A percentile compares a stretch with the other conserved stretches of the same genome.
Conservation (phyloP, 2,113 vertebrate species). For the Tetraodon nigroviridis region DNA sequence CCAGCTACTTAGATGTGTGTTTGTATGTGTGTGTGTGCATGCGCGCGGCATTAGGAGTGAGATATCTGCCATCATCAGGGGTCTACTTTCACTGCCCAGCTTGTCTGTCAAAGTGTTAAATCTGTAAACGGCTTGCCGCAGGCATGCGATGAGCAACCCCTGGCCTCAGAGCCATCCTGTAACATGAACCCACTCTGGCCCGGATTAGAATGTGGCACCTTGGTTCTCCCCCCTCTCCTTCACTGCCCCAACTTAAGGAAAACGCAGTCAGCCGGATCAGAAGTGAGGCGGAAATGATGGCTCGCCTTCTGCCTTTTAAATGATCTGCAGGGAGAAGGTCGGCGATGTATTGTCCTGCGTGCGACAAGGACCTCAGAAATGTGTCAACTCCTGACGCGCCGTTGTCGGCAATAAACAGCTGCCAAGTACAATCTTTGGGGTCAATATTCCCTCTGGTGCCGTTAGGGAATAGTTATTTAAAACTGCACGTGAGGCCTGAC, state of each 20-base stretch:
- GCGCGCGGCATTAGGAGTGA: slow-evolving; percentile 31
- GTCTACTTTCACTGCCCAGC: slow-evolving; percentile 53
- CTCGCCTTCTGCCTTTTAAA: slow-evolving; percentile 7
- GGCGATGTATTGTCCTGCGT: slow-evolving; percentile 6
- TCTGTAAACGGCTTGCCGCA: slow-evolving; percentile 66
- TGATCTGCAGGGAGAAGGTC: not conserved
- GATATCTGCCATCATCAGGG: slow-evolving; percentile 57
- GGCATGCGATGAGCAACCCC: slow-evolving; percentile 42
- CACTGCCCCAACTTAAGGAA: slow-evolving; percentile 22
- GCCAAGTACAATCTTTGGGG: slow-evolving; percentile 62
- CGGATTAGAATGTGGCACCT: slow-evolving; percentile 68
- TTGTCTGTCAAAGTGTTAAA: slow-evolving; percentile 70
- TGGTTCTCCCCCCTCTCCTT: slow-evolving; percentile 13
- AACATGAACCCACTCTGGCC: slow-evolving; percentile 54
- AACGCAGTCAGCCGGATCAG: slow-evolving; percentile 16
- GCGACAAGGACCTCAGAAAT: slow-evolving; percentile 76
- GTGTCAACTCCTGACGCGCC: slow-evolving; percentile 70
- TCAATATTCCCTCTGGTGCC: slow-evolving; percentile 29
- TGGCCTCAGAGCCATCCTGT: slow-evolving; percentile 35
- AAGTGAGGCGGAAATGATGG: slow-evolving; percentile 5
- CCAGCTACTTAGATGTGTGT: slow-evolving; percentile 7
- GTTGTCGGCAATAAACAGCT: slow-evolving; percentile 60
- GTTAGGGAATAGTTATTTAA: slow-evolving; percentile 21
- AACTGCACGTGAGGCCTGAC: slow-evolving; percentile 2
- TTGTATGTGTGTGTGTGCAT: not conserved